These are phyloP conservation scores for Microplitis demolitor DNA, from an alignment of 1,140 invertebrate genomes.

Conservation along the genomic window DNA sequence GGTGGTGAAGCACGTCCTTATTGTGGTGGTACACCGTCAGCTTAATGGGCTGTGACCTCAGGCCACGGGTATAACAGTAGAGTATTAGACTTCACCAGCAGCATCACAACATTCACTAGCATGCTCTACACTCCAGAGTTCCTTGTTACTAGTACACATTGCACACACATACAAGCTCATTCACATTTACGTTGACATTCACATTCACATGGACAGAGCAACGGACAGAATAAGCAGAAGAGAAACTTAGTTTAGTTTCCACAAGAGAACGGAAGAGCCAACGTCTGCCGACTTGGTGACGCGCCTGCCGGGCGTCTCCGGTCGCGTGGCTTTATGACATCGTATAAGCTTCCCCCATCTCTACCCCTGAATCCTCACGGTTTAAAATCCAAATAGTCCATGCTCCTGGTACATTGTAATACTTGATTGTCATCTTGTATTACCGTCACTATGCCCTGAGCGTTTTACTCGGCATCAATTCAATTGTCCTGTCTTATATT, in stretches of 20 bases:
- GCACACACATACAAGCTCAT: too few relatives aligned
- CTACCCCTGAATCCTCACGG: neutral
- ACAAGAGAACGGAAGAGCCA: conserved; percentile 30
- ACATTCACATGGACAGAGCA: neutral
- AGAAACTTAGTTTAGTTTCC: conserved; percentile 53
- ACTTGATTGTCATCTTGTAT: neutral
- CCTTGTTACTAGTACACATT: too few relatives aligned
- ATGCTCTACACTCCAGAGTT: neutral
- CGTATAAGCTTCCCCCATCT: conserved; percentile 9
- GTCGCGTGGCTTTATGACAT: conserved; percentile 57
- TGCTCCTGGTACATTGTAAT: neutral
- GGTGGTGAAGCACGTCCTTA: conserved; percentile 48
- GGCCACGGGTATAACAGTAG: neutral
- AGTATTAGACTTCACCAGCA: neutral
- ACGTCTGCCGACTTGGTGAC: conserved; percentile 49
- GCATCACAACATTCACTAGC: conserved; percentile 2
- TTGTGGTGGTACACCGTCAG: conserved; percentile 47
- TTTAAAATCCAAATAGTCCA: conserved; percentile 39
- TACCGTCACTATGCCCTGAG: too few relatives aligned
- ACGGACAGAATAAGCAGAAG: conserved; percentile 9
- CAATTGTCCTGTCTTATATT: neutral
- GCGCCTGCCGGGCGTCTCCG: conserved; percentile 57
- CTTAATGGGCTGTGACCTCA: conserved; percentile 57
- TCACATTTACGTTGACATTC: too few relatives aligned
- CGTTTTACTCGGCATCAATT: too few relatives aligned